Evolutionary conservation across 1,140 invertebrate genomes (phyloP).

Genomic region (Lamellibrachia luymesi): DNA sequence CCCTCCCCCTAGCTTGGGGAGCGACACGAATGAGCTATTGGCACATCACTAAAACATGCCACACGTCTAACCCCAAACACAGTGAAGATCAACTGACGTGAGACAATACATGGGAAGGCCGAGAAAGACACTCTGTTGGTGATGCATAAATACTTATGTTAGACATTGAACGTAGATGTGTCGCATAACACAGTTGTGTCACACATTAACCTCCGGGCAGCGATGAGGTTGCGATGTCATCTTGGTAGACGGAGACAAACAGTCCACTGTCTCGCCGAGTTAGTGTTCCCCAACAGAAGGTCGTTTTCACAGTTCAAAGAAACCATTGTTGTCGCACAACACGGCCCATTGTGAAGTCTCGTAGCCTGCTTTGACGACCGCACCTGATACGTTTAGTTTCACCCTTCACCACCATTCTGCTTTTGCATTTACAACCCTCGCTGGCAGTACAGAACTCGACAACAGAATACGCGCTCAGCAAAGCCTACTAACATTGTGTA

Average conservation of each 20-base stretch:
- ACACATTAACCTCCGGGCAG: neutral
- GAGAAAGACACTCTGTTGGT: neutral
- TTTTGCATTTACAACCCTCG: neutral
- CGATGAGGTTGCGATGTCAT: neutral
- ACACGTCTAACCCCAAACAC: neutral
- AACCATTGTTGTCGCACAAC: neutral
- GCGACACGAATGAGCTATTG: too few species aligned
- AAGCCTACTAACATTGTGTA: too few species aligned
- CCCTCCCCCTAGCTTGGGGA: too few species aligned
- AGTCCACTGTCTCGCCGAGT: neutral
- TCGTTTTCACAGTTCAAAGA: neutral
- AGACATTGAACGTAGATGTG: neutral
- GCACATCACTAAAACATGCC: too few species aligned
- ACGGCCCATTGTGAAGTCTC: neutral
- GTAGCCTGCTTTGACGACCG: neutral
- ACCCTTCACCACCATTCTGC: neutral
- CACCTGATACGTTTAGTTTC: neutral
- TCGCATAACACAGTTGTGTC: neutral
- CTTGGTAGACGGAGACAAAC: neutral
- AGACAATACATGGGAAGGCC: neutral
- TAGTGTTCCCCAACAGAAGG: neutral
- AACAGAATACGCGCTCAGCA: too few species aligned
- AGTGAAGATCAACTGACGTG: neutral
- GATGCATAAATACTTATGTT: neutral
- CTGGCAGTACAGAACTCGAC: too few species aligned